Percentiles rank a stretch among this genome's conserved stretches.
Conservation (phyloP, 2,113 vertebrate genomes). For the Bucco capensis region DNA sequence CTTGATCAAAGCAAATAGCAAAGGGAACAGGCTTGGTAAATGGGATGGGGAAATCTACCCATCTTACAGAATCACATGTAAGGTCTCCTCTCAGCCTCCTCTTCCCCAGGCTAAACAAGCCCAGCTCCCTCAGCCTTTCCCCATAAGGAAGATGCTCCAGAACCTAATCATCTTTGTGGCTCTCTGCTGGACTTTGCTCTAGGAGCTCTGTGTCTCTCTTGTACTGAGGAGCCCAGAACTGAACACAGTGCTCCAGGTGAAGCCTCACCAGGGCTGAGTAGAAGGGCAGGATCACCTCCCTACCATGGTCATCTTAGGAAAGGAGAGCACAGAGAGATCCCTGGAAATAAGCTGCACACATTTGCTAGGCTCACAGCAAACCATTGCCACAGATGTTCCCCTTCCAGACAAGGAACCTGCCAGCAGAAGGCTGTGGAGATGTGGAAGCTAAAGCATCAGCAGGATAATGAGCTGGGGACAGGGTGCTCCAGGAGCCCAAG, state of each 20-base stretch:
- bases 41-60: not conserved
- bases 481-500: not conserved
- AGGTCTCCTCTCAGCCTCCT: too few species aligned
- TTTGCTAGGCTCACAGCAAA: not conserved
- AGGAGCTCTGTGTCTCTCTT: too few species aligned
- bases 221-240: too few species aligned
- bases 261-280: too few species aligned
- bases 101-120: too few species aligned
- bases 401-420: not conserved
- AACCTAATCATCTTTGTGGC: too few species aligned
- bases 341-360: not conserved
- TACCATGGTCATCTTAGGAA: not conserved
- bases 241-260: too few species aligned
- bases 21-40: not conserved
- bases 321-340: not conserved
- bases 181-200: too few species aligned
- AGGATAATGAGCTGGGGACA: not conserved
- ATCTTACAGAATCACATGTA: too few species aligned
- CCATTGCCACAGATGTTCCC: rapidly evolving
- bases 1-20: not conserved
- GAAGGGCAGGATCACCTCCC: too few species aligned
- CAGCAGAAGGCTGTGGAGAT: not conserved
- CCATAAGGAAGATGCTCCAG: too few species aligned
- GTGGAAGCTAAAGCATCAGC: not conserved
- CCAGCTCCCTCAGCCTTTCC: too few species aligned